These are phyloP conservation scores for Poeciliopsis turrubarensis DNA, from an alignment of 2,113 vertebrate genomes.

Conservation along the genomic window DNA sequence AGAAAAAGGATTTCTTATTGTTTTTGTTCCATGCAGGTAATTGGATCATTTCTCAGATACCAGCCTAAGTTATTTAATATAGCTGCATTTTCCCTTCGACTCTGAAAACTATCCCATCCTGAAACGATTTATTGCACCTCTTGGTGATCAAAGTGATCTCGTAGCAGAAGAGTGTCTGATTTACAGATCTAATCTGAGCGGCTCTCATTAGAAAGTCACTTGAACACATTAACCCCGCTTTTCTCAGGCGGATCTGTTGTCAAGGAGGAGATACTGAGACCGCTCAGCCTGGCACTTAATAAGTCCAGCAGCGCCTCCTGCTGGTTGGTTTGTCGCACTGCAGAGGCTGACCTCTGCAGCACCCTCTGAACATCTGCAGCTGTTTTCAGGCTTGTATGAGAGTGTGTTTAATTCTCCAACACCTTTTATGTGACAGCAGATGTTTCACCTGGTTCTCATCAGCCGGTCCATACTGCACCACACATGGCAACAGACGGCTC, in stretches of 20 bases:
- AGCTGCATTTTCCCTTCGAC: background rate
- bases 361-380: constrained; percentile 48
- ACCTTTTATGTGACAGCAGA: constrained; percentile 66
- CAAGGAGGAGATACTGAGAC: constrained; percentile 8
- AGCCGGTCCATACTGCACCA: constrained; percentile 39
- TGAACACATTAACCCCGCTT: constrained; percentile 21
- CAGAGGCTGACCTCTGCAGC: constrained; percentile 47
- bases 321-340: constrained; percentile 29
- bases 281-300: constrained; percentile 5
- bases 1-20: too few species aligned
- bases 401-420: constrained; percentile 48
- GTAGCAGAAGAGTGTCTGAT: constrained; percentile 30
- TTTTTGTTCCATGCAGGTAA: background rate
- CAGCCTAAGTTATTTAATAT: background rate
- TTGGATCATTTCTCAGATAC: too few species aligned
- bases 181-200: constrained; percentile 40
- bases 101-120: constrained; percentile 28
- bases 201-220: constrained; percentile 46
- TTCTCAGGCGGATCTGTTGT: background rate
- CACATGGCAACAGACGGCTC: constrained; percentile 37
- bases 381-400: constrained; percentile 37
- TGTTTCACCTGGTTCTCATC: constrained; percentile 65
- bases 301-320: constrained; percentile 42
- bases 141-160: constrained; percentile 41
- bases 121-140: constrained; percentile 67